phyloP scores from a whole-genome alignment of 1,140 invertebrate genomes.

The Harpegnathos saltator region DNA sequence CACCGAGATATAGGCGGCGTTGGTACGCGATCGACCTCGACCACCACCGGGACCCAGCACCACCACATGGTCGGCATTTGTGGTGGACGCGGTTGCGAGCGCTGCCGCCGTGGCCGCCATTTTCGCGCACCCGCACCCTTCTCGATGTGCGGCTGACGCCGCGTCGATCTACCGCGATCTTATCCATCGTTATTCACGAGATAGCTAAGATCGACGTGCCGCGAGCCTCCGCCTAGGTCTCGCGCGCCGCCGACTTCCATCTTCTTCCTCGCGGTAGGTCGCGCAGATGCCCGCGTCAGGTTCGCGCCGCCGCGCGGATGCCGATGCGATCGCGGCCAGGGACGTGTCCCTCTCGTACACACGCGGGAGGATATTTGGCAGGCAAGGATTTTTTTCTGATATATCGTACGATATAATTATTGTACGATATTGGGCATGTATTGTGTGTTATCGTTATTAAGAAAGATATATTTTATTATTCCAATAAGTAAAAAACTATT shows the following conservation, averaged over 20 bases:
- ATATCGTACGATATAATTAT: too few relatives aligned
- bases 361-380: too few relatives aligned
- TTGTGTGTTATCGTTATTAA: too few relatives aligned
- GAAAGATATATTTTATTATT: not conserved
- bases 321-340: slow-evolving; percentile 25
- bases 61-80: slow-evolving; percentile 16
- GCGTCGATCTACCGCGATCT: slow-evolving; percentile 39
- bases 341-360: slow-evolving; percentile 2
- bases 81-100: too few relatives aligned
- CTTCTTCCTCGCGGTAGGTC: slow-evolving; percentile 20
- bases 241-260: slow-evolving; percentile 56
- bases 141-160: slow-evolving; percentile 41
- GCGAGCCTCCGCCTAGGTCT: slow-evolving; percentile 78
- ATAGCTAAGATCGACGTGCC: slow-evolving; percentile 72
- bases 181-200: slow-evolving; percentile 57
- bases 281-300: too few relatives aligned
- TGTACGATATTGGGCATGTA: too few relatives aligned
- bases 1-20: slow-evolving; percentile 23
- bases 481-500: not conserved
- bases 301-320: not conserved
- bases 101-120: slow-evolving; percentile 25
- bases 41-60: slow-evolving; percentile 54
- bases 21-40: slow-evolving; percentile 61
- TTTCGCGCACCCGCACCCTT: slow-evolving; percentile 47
- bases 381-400: too few relatives aligned